Evolutionary conservation across 2,888 invertebrate genomes (phyloP).

Genomic region (Aleiodes leptofemur): DNA sequence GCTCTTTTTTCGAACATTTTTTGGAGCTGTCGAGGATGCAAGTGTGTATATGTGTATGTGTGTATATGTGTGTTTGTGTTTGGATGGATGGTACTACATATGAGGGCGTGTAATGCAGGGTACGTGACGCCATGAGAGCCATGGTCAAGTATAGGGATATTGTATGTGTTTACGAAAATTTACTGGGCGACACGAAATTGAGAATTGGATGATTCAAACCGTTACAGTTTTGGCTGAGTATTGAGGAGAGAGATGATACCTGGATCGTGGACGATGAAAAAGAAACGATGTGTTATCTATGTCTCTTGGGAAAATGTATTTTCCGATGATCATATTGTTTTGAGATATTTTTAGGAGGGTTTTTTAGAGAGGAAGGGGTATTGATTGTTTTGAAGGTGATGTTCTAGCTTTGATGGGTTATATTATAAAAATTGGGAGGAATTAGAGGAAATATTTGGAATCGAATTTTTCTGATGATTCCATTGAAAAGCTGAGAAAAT

Average conservation of each 20-base stretch:
- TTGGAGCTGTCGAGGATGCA: neutral
- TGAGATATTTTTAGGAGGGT: conserved; percentile 14
- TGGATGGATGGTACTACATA: neutral
- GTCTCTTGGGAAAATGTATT: conserved; percentile 9
- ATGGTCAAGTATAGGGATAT: conserved; percentile 20
- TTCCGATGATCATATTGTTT: conserved; percentile 8
- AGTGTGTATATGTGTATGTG: no score
- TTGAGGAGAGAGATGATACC: conserved; percentile 16
- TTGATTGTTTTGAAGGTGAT: no score
- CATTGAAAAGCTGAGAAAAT: no score
- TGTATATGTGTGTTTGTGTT: no score
- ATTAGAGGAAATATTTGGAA: no score
- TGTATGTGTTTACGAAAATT: conserved; percentile 22
- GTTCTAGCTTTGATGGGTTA: no score
- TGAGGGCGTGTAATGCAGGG: conserved; percentile 51
- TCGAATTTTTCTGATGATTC: no score
- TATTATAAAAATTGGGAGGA: no score
- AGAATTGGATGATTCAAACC: conserved; percentile 27
- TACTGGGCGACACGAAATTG: conserved; percentile 31
- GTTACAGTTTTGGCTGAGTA: conserved; percentile 9
- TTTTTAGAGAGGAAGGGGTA: conserved; percentile 15
- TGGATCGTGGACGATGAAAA: conserved; percentile 25
- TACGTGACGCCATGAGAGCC: conserved; percentile 44
- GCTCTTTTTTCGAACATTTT: conserved; percentile 6
- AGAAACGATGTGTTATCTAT: conserved; percentile 21